phyloP scores from a whole-genome alignment of 2,797 vertebrate genomes.

The Typhlichthys subterraneus region DNA sequence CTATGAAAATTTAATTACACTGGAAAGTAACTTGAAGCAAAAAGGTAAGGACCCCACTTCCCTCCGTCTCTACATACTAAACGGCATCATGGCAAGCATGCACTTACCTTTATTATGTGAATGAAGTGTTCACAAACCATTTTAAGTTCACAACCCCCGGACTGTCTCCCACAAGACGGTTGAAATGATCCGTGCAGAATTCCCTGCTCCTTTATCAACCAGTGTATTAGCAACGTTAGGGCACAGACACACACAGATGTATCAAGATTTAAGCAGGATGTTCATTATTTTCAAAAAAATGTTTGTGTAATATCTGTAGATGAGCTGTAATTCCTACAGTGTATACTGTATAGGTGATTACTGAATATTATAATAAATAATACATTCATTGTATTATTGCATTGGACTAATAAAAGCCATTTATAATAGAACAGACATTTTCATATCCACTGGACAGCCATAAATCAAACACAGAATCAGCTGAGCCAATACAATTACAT shows the following conservation, averaged over 20 bases:
- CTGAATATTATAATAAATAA: not conserved
- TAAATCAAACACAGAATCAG: too few relatives aligned
- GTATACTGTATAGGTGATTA: not conserved
- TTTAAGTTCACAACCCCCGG: constrained; percentile 2
- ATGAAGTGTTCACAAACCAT: not conserved
- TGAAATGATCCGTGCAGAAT: not conserved
- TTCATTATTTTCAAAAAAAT: not conserved
- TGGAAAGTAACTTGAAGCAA: constrained; percentile 98
- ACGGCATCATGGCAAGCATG: not conserved
- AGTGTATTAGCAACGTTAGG: not conserved
- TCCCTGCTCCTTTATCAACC: constrained; percentile 3
- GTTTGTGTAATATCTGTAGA: not conserved
- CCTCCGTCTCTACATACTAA: not conserved
- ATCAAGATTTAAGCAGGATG: not conserved
- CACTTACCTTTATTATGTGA: not conserved
- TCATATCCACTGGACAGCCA: too few relatives aligned
- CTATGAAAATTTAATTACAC: constrained; percentile 99
- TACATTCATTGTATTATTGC: not conserved
- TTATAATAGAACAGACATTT: too few relatives aligned
- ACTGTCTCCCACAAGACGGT: constrained; percentile 2
- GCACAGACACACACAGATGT: not conserved
- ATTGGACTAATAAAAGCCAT: not conserved
- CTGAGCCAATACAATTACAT: not conserved
- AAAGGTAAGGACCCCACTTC: constrained; percentile 82
- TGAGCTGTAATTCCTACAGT: not conserved